phyloP scores from a whole-genome alignment of 2,113 vertebrate genomes.

The Hippocampus mohnikei region DNA sequence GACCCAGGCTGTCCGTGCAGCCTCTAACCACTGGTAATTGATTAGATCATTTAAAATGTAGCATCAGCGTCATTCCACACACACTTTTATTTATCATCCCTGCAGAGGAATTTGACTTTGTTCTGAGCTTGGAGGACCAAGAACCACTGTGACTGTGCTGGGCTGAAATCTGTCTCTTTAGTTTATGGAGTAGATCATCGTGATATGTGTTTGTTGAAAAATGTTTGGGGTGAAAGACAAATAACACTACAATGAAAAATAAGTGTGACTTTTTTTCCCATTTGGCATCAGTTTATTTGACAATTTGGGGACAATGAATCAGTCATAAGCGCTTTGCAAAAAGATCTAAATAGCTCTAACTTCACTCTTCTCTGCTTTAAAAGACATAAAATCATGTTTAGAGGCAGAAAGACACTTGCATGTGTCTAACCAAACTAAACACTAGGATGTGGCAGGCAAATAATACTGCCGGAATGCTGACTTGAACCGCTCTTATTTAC shows the following conservation, averaged over 20 bases:
- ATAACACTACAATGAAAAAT: slow-evolving; percentile 7
- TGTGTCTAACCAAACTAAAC: slow-evolving; percentile 61
- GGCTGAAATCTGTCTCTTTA: background rate
- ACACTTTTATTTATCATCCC: slow-evolving; percentile 15
- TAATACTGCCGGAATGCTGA: slow-evolving; percentile 58
- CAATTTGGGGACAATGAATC: slow-evolving; percentile 49
- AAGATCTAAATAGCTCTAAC: slow-evolving; percentile 60
- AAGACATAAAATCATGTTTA: slow-evolving; percentile 62
- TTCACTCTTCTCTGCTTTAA: slow-evolving; percentile 57
- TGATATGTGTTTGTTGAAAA: background rate
- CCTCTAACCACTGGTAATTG: slow-evolving; percentile 80
- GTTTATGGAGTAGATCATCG: background rate
- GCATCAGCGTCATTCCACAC: background rate
- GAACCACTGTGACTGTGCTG: slow-evolving; percentile 59
- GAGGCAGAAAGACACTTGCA: slow-evolving; percentile 58
- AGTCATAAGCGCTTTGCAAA: slow-evolving; percentile 62
- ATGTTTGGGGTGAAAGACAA: background rate
- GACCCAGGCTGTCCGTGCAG: slow-evolving; percentile 86
- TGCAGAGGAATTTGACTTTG: slow-evolving; percentile 90
- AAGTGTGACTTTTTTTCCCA: slow-evolving; percentile 15
- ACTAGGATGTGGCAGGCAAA: slow-evolving; percentile 44
- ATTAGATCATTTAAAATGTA: background rate
- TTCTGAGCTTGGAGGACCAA: slow-evolving; percentile 84
- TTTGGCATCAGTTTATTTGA: slow-evolving; percentile 71
- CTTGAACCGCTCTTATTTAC: slow-evolving; percentile 61